Evolutionary conservation across 2,888 invertebrate species (phyloP).

Genomic region (Fragum whitleyi): DNA sequence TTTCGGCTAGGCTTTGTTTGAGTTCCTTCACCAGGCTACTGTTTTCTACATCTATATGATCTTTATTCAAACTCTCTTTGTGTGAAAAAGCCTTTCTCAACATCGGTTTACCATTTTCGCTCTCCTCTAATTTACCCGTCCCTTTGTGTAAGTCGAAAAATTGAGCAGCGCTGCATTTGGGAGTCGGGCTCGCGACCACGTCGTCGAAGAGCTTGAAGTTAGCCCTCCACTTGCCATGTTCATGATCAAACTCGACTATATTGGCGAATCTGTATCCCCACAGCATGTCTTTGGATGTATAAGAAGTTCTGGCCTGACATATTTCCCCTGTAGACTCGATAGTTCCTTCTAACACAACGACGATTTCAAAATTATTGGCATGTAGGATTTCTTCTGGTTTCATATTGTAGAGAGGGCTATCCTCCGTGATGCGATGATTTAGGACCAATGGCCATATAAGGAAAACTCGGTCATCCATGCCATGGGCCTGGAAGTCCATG

Average conservation of each 20-base stretch:
- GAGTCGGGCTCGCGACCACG: slow-evolving; percentile 73
- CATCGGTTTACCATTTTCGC: slow-evolving; percentile 29
- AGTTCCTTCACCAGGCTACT: slow-evolving; percentile 51
- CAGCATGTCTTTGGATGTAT: slow-evolving; percentile 83
- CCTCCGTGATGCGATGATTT: slow-evolving; percentile 96
- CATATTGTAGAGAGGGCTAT: slow-evolving; percentile 94
- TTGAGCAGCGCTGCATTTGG: slow-evolving; percentile 93
- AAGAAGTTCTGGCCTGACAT: slow-evolving; percentile 86
- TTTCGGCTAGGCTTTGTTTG: slow-evolving; percentile 54
- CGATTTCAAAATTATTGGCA: slow-evolving; percentile 96
- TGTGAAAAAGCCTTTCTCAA: slow-evolving; percentile 50
- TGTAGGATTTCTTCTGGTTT: slow-evolving; percentile 94
- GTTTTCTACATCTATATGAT: slow-evolving; percentile 6
- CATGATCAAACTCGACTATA: slow-evolving; percentile 79
- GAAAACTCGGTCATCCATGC: slow-evolving; percentile 96
- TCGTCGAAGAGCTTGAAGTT: slow-evolving; percentile 77
- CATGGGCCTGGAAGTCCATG: slow-evolving; percentile 94
- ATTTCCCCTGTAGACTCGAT: slow-evolving; percentile 92
- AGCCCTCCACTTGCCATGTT: slow-evolving; percentile 75
- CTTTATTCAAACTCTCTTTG: slow-evolving; percentile 39
- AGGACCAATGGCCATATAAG: slow-evolving; percentile 99
- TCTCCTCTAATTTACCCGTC: slow-evolving; percentile 25
- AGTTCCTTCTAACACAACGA: slow-evolving; percentile 95
- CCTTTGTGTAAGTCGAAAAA: slow-evolving; percentile 85
- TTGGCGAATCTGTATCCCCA: slow-evolving; percentile 83